Percentiles rank a stretch among this genome's conserved stretches.
phyloP scores from a whole-genome alignment of 2,797 vertebrate species.

The Lepus townsendii region DNA sequence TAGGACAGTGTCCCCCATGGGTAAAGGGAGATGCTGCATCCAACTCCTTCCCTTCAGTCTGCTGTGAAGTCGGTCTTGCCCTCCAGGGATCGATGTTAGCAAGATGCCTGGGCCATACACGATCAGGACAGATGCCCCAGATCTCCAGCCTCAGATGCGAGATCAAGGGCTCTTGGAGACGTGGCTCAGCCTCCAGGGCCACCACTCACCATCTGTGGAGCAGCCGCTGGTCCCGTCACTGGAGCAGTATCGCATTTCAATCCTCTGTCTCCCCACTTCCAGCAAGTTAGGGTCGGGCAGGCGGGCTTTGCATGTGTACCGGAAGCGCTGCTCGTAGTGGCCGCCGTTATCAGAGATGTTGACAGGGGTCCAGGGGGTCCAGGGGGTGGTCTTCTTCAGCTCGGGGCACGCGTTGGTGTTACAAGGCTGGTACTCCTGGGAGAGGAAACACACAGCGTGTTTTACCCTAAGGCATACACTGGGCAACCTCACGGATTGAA shows the following conservation, averaged over 20 bases:
- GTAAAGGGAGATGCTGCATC: no score
- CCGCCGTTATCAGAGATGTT: constrained; percentile 98
- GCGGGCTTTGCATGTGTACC: constrained; percentile 97
- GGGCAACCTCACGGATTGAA: no score
- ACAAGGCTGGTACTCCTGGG: constrained; percentile 97
- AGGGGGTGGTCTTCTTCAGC: constrained; percentile 98
- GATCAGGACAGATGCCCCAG: not conserved
- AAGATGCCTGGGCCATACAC: not conserved
- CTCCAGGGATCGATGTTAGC: not conserved
- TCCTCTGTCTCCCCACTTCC: constrained; percentile 96
- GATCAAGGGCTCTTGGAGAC: fast-evolving
- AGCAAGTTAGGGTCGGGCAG: constrained; percentile 94
- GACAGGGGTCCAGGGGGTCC: constrained; percentile 98
- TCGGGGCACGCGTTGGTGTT: constrained; percentile 96
- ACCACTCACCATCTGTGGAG: constrained; percentile 95
- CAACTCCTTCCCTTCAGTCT: not conserved
- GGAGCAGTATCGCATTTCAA: constrained; percentile 99
- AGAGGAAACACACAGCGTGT: fast-evolving
- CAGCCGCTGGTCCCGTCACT: constrained; percentile 97
- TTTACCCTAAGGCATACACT: fast-evolving
- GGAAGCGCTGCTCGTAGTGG: constrained; percentile 97
- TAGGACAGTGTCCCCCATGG: not conserved
- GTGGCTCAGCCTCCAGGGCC: fast-evolving
- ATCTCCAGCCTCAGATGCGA: not conserved
- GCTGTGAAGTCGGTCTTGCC: not conserved